Base-by-base conservation (phyloP, 1,140 invertebrate genomes). In the Chrysomallon squamiferum region DNA sequence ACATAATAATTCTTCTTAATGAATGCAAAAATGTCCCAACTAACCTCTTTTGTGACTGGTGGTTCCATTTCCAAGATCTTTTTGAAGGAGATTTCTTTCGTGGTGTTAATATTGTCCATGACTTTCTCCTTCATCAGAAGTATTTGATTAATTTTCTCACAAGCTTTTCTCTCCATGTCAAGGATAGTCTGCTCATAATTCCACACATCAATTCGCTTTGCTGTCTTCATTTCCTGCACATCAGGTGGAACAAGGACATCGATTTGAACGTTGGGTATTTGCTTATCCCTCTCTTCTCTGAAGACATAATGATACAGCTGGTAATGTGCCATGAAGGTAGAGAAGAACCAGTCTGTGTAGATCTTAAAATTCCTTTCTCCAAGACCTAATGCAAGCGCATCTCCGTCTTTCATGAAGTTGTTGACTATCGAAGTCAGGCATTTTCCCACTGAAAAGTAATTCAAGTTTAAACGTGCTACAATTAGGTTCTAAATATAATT, bases 291-390 rank as follows among this genome's bases (percentile, higher is more conserved):
- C 6, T 75, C 65, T 52, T 61, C 35, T 38, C 70, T 76, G 41
- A 76, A 75, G 20, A 76, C 76, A 61, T 52, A 71, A 41, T 77
- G 66, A 62, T 68, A 78, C 20, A 80, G 65, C 65, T 76, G 76
- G 41, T 72, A 78, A 59, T 80, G 78, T 38, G 66, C 67, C 54
- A 80, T 62, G 30, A 77, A 72, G 30, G 76, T 76, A 18, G 62
- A 64, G 65, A 80, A 80, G 29, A 80, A 45, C 62, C 65, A 74
- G 13, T 76, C 71, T 33, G 69, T 70, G 49, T 63, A 77, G 13
- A 77, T 62, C 62, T 73, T 70, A 38, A 72, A 72, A 59, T 76
- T 74, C 62, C 74, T 68, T 56, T 75, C 67, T 22, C 66, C 68
- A 35, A 80, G 49, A 22, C 35, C 45, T 32, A 57, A 43, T 33